phyloP scores from a whole-genome alignment of 37 sponge, comb jelly and placozoan genomes.

The Amphimedon queenslandica region DNA sequence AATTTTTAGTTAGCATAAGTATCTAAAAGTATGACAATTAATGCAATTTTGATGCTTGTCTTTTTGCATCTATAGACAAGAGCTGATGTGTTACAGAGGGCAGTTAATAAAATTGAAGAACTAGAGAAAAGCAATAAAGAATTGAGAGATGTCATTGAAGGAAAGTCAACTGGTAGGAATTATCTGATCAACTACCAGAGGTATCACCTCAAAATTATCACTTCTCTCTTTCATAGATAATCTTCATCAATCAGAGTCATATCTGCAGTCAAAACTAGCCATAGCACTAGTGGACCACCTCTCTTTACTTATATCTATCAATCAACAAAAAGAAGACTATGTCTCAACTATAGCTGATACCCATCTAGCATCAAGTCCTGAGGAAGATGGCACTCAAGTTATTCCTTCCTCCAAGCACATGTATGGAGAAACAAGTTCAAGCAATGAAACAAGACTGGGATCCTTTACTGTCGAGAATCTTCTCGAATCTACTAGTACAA shows the following conservation, averaged over 20 bases:
- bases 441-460: too few relatives aligned
- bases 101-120: slow-evolving; percentile 17
- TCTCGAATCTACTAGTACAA: too few relatives aligned
- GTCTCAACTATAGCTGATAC: too few relatives aligned
- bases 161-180: neutral
- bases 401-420: too few relatives aligned
- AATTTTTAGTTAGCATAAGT: too few relatives aligned
- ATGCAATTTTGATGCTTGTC: too few relatives aligned
- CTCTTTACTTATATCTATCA: neutral
- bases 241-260: neutral
- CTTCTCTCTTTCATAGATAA: neutral
- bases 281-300: neutral
- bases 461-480: too few relatives aligned
- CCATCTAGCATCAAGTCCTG: too few relatives aligned
- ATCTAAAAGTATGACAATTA: too few relatives aligned
- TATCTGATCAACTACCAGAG: neutral
- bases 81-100: slow-evolving; percentile 19
- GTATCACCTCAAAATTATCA: neutral
- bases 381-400: too few relatives aligned
- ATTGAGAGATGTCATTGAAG: neutral
- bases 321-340: neutral
- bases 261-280: neutral
- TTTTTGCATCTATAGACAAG: slow-evolving; percentile 15
- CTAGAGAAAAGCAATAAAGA: slow-evolving; percentile 23
- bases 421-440: too few relatives aligned